Evolutionary conservation across 2,797 vertebrate genomes (phyloP), one percentile per base, ranked within the genome.

Genomic region (Hemitrygon akajei): DNA sequence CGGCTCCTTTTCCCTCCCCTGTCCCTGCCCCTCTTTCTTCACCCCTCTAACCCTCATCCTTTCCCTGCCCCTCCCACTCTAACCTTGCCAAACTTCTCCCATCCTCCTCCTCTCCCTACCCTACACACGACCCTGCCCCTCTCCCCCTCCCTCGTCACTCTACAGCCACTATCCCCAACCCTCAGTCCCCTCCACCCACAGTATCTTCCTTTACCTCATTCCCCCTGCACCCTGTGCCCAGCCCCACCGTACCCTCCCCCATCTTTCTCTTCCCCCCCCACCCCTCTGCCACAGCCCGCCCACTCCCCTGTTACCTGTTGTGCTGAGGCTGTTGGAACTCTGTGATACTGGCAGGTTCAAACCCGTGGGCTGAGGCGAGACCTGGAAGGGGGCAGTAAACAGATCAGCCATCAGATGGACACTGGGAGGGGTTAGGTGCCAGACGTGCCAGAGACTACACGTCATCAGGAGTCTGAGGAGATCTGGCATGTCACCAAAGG

Each of bases 271-370:
- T 22, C 6, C 73, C 25, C 22, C 22, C 73, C 25, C 5, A 6
- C 25, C 73, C 25, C 73, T 0, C 73, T 14, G 18, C 22, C 75
- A 27, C 6, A 27, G 1, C 30, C 75, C 6, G 5, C 27, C 25
- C 9, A 6, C 10, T 27, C 6, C 75, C 25, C 63, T 66, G 47
- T 47, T 95, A 98, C 98, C 98, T 96, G 98, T 97, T 97, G 98
- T 98, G 97, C 97, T 98, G 96, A 98, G 97, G 96, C 96, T 98
- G 96, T 97, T 98, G 96, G 98, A 97, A 94, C 97, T 96, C 96
- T 98, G 98, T 94, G 98, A 97, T 95, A 97, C 96, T 5, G 96
- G 96, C 94, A 96, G 95, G 94, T 94, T 95, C 95, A 95, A 95
- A 0, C 95, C 95, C 30, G 95, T 95, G 94, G 96, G 95, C 94